Evolutionary conservation across 2,113 vertebrate species (phyloP).

Genomic region (Myrmecophaga tridactyla): DNA sequence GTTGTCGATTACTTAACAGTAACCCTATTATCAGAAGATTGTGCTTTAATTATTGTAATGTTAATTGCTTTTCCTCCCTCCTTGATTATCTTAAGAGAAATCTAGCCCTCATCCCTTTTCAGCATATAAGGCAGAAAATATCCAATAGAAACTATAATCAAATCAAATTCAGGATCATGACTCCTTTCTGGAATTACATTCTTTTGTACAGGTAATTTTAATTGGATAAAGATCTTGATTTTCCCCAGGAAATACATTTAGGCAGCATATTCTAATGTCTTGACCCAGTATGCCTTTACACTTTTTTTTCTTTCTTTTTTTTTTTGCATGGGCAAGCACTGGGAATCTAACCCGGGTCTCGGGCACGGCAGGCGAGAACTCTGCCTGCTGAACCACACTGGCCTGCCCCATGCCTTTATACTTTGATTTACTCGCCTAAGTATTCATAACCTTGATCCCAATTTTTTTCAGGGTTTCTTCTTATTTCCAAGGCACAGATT

Average conservation of each 20-base stretch:
- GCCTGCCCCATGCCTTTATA: not conserved
- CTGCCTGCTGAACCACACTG: too few relatives aligned
- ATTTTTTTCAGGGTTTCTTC: constrained; percentile 21
- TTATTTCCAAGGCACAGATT: not conserved
- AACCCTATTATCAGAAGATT: constrained; percentile 14
- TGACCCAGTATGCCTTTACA: not conserved
- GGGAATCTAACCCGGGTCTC: too few relatives aligned
- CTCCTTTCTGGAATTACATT: constrained; percentile 28
- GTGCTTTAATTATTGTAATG: not conserved
- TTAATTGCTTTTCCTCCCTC: constrained; percentile 51
- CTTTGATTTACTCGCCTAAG: constrained; percentile 3
- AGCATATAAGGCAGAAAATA: not conserved
- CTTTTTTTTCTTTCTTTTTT: too few relatives aligned
- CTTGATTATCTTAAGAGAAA: constrained; percentile 56
- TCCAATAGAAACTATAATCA: constrained; percentile 37
- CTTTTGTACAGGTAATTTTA: constrained; percentile 11
- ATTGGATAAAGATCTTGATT: constrained; percentile 60
- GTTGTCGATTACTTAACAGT: constrained; percentile 38
- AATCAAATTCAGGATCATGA: constrained; percentile 53
- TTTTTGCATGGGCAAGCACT: too few relatives aligned
- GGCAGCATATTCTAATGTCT: constrained; percentile 6
- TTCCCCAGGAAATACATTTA: constrained; percentile 26
- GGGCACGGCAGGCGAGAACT: too few relatives aligned
- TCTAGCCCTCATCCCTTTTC: constrained; percentile 36
- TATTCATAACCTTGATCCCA: not conserved